Evolutionary conservation across 2,113 vertebrate species (phyloP), one percentile per base, ranked within the genome.

Genomic region (Aix galericulata): DNA sequence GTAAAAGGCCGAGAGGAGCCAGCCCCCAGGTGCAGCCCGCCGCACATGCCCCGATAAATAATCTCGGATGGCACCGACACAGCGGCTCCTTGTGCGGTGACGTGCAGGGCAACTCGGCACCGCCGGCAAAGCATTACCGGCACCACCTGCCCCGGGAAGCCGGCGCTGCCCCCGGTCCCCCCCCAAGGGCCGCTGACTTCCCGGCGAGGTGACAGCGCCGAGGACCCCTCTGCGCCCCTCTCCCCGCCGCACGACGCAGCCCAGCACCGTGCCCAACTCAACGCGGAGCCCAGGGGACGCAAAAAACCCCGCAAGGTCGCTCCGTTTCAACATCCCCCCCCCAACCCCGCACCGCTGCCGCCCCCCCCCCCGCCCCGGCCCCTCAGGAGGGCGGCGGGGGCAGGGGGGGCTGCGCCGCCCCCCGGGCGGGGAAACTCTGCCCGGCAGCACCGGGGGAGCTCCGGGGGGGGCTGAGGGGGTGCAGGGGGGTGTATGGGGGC

Each of bases 41-140:
- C 77, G 85, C 97, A 97, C 97, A 98, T 94, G 96, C 92, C 96
- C 97, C 95, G 90, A 95, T 97, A 98, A 97, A 97, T 97, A 96
- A 97, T 94, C 89, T 71, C 79, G 91, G 83, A 86, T 78, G 91
- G 88, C 96, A 94, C 82, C 95, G 95, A 89, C 92, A 96, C 69
- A 94, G 96, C 95, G 83, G 94, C 93, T 77, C 95, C 93, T 96
- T 96, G 84, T 94, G 95, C 95, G 40, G 32, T 91, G 97, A 95
- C 93, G 92, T 84, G 96, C 87, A 46, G 77, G 95, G 96, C 96
- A 97, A 82, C 94, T 95, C 94, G 75, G 85, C 92, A 82, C 97
- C 95, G 93, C 56, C 34, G 86, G 86, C 22, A 95, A 94, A 94
- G 96, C 91, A 97, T 96, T 96, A 97, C 96, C 96, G 93, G 97